Evolutionary conservation across 2,113 vertebrate species (phyloP).

Genomic region (Gadus macrocephalus): DNA sequence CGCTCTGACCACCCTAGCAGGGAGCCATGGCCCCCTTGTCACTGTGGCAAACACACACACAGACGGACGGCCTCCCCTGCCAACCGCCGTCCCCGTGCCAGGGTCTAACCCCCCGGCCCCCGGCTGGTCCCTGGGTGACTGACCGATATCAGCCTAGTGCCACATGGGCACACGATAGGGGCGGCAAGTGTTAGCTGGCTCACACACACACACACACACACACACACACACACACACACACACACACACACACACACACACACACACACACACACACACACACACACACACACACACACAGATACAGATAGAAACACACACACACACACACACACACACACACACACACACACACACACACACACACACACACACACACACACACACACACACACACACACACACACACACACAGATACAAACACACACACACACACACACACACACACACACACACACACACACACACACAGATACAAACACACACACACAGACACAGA

Average conservation of each 20-base stretch:
- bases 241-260: neutral
- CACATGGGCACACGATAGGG: neutral
- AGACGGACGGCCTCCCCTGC: neutral
- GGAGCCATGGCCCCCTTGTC: neutral
- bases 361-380: too few relatives aligned
- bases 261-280: neutral
- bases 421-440: too few relatives aligned
- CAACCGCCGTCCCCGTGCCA: neutral
- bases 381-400: too few relatives aligned
- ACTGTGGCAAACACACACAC: slow-evolving; percentile 1
- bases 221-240: neutral
- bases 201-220: neutral
- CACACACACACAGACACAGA: too few relatives aligned
- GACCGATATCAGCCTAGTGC: neutral
- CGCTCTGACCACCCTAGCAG: slow-evolving; percentile 47
- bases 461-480: too few relatives aligned
- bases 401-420: too few relatives aligned
- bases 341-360: too few relatives aligned
- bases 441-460: too few relatives aligned
- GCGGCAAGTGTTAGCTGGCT: neutral
- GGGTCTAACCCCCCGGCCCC: neutral
- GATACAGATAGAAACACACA: too few relatives aligned
- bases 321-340: too few relatives aligned
- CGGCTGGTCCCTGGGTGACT: neutral
- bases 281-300: neutral